A percentile compares a stretch with the other conserved stretches of the same genome.
Evolutionary conservation across 2,113 vertebrate genomes (phyloP).

Genomic region (Chauna torquata): DNA sequence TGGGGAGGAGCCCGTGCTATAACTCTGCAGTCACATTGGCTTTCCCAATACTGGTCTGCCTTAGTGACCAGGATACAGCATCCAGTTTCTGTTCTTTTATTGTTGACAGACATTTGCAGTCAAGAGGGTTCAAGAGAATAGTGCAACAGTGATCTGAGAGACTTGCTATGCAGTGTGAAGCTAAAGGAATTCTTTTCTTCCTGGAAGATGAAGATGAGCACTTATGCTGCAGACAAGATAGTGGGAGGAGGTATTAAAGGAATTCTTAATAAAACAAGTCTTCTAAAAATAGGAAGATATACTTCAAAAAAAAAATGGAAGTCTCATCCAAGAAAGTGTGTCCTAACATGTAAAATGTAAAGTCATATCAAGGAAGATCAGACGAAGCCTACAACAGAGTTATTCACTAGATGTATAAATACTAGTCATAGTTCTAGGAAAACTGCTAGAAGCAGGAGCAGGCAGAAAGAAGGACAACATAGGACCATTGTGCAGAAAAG

Average conservation of each 20-base stretch:
- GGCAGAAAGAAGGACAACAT: background rate
- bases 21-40: background rate
- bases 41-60: background rate
- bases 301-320: background rate
- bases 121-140: background rate
- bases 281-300: background rate
- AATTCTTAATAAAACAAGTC: background rate
- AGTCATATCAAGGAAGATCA: background rate
- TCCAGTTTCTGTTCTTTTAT: background rate
- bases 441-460: background rate
- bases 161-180: background rate
- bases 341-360: background rate
- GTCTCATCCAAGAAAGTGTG: background rate
- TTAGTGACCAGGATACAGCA: background rate
- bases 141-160: background rate
- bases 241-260: slow-evolving; percentile 12
- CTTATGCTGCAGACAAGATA: background rate
- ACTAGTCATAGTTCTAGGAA: background rate
- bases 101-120: background rate
- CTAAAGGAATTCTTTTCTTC: background rate
- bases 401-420: background rate
- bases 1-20: background rate
- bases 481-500: background rate
- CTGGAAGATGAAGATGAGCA: background rate
- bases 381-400: background rate